Conservation (phyloP, 2,113 vertebrate genomes). For the Aptenodytes forsteri region DNA sequence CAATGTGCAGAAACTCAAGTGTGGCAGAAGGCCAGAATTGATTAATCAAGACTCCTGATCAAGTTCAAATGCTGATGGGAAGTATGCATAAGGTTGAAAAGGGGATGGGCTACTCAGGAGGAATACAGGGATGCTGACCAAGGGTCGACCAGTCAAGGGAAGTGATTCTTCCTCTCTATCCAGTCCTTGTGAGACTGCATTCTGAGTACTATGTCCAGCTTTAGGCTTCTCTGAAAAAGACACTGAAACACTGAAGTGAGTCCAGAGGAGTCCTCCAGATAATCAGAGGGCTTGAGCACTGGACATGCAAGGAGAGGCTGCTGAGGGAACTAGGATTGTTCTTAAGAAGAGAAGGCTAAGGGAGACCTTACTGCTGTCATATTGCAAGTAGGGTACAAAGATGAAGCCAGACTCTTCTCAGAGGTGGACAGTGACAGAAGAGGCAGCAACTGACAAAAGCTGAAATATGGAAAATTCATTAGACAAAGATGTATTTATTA, state of each 20-base stretch:
- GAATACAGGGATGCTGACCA: not conserved
- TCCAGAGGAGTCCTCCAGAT: not conserved
- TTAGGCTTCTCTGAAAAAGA: not conserved
- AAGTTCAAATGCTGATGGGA: not conserved
- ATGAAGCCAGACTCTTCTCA: not conserved
- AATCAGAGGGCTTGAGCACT: not conserved
- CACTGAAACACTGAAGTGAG: not conserved
- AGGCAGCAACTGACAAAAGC: not conserved
- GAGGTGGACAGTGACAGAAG: not conserved
- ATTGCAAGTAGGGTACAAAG: not conserved
- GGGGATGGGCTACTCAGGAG: not conserved
- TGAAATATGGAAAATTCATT: not conserved
- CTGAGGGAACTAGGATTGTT: not conserved
- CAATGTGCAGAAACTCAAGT: not conserved
- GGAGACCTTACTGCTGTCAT: not conserved
- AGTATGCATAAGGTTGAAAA: not conserved
- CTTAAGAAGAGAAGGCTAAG: not conserved
- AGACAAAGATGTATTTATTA: not conserved
- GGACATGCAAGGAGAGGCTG: not conserved
- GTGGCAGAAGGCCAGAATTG: not conserved
- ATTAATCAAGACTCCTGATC: not conserved
- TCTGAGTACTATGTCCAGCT: not conserved
- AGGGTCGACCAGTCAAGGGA: not conserved
- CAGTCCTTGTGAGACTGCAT: not conserved
- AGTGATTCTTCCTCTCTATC: not conserved